Conservation (phyloP, 2,888 invertebrate genomes). For the Dugesia japonica region DNA sequence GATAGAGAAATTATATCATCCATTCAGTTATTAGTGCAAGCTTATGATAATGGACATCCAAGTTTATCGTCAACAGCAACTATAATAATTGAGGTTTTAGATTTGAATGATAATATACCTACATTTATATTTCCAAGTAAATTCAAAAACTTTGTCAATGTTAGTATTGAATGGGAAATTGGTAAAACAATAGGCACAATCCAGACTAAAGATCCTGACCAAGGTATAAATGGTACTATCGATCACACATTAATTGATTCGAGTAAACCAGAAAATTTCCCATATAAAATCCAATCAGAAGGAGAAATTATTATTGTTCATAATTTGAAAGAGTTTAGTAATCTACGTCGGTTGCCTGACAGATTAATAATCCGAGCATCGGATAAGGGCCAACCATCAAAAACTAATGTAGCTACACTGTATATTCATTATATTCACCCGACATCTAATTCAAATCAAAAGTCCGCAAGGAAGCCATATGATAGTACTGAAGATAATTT, state of each 20-base stretch:
- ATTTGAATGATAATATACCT: conserved; percentile 27
- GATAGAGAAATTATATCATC: conserved; percentile 20
- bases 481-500: not conserved
- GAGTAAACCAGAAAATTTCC: not conserved
- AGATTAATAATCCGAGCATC: not conserved
- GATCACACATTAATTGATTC: not conserved
- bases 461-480: not conserved
- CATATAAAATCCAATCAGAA: not conserved
- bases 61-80: conserved; percentile 17
- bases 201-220: conserved; percentile 22
- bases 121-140: conserved; percentile 22
- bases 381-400: not conserved
- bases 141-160: not conserved
- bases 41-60: conserved; percentile 17
- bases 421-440: not conserved
- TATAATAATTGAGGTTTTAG: conserved; percentile 17
- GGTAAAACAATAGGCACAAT: not conserved
- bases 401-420: not conserved
- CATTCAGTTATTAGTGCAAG: conserved; percentile 21
- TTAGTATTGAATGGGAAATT: not conserved
- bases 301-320: not conserved
- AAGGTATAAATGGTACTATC: conserved; percentile 20
- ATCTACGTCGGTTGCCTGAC: not conserved
- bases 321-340: not conserved
- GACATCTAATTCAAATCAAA: not conserved